Percentiles rank a stretch among this genome's conserved stretches.
These are phyloP conservation scores for Falco rusticolus DNA, from an alignment of 2,797 vertebrate genomes.

Conservation along the genomic window DNA sequence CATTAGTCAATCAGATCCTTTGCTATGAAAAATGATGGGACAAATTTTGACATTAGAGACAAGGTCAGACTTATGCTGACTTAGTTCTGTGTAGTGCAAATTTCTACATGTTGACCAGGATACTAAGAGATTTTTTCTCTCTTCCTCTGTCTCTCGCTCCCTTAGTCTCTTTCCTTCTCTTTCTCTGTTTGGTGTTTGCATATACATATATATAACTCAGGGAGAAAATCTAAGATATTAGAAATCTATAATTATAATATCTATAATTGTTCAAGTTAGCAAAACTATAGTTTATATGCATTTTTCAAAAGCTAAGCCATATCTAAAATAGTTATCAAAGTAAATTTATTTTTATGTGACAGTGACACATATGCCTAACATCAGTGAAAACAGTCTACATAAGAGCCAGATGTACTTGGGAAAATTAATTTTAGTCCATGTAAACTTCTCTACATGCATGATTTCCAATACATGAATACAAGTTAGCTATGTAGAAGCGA, in stretches of 20 bases:
- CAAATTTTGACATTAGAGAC: background rate
- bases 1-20: slow-evolving; percentile 27
- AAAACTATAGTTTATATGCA: background rate
- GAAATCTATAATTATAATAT: background rate
- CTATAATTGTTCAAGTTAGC: background rate
- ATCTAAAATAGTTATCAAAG: background rate
- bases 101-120: background rate
- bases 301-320: background rate
- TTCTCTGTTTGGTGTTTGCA: background rate
- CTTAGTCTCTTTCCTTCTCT: background rate
- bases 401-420: background rate
- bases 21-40: background rate
- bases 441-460: accelerated
- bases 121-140: background rate
- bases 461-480: background rate
- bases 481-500: background rate
- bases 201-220: background rate
- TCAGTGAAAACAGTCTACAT: background rate
- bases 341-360: background rate
- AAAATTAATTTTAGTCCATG: background rate
- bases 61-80: background rate
- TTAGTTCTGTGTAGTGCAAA: background rate
- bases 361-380: background rate
- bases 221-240: background rate
- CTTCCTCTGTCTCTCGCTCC: background rate